Evolutionary conservation across 2,113 vertebrate species (phyloP).

Genomic region (Onychostoma macrolepis): DNA sequence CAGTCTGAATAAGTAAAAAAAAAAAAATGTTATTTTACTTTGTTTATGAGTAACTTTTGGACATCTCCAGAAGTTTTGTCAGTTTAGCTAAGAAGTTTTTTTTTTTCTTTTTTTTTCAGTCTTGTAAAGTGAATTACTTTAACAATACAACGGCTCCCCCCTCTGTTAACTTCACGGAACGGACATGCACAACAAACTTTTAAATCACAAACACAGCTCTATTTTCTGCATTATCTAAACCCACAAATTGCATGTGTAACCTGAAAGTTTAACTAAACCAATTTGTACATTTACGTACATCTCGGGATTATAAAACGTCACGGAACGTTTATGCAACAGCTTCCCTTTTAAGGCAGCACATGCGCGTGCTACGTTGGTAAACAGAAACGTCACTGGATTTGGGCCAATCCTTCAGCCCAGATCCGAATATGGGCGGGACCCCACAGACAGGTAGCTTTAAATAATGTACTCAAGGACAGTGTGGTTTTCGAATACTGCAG

Average conservation of each 20-base stretch:
- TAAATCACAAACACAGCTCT: background rate
- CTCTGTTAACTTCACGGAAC: constrained; percentile 60
- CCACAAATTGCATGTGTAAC: background rate
- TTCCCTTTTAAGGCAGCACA: background rate
- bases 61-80: background rate
- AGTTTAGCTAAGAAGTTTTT: background rate
- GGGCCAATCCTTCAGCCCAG: constrained; percentile 41
- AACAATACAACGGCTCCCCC: constrained; percentile 71
- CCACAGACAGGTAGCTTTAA: background rate
- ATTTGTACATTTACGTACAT: background rate
- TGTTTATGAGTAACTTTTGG: background rate
- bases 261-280: background rate
- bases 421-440: constrained; percentile 6
- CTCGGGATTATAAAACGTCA: background rate
- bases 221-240: background rate
- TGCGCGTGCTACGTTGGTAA: constrained; percentile 15
- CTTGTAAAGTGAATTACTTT: background rate
- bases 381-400: constrained; percentile 42
- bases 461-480: background rate
- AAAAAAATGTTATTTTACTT: background rate
- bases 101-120: background rate
- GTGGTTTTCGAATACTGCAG: too few relatives aligned
- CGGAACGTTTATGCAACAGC: background rate
- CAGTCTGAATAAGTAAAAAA: background rate
- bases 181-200: constrained; percentile 38